Base-by-base conservation (phyloP, 2,113 vertebrate species). In the Apus apus region DNA sequence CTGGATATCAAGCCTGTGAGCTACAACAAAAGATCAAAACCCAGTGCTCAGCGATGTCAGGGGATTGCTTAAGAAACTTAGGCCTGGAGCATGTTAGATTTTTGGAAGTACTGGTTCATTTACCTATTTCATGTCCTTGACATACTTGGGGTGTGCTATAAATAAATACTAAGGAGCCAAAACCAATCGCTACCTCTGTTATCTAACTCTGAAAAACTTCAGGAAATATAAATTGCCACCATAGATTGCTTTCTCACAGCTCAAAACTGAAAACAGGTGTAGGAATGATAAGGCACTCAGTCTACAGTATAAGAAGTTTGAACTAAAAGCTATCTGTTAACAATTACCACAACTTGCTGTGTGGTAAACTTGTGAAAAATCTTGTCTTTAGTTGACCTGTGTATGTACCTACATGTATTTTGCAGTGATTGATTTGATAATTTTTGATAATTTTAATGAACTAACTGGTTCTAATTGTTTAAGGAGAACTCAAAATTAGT, bases 141-240 rank as follows among this genome's bases (percentile, higher is more conserved):
- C 0, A 0, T 64, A 48, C 18, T 4, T 77, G 29, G 17, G 1
- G 2, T 75, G 14, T 72, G 13, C 60, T 85, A 36, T 77, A 36
- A 94, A 34, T 53, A 70, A 56, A 5, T 3, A 9, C 29, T 17
- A 46, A 87, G 18, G 40, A 78, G 34, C 13, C 7, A 61, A 58
- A 93, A 2, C 4, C 1, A 48, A 5, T 48, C 68, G 40, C 66
- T 46, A 3, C 23, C 15, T 82, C 26, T 65, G 9, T 21, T 86
- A 34, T 8, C 14, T 18, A 61, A 8, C 21, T 77, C 57, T 66
- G 21, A 71, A 86, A n/a, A 73, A 21, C 34, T 74, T 56, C 27
- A 19, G 26, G 20, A 56, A 78, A 12, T 43, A 20, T 9, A 10
- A 56, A 36, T 62, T 74, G 51, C 30, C 21, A 32, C 22, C n/a